Conservation (phyloP, 2,888 invertebrate genomes). For the Odontothrips loti region DNA sequence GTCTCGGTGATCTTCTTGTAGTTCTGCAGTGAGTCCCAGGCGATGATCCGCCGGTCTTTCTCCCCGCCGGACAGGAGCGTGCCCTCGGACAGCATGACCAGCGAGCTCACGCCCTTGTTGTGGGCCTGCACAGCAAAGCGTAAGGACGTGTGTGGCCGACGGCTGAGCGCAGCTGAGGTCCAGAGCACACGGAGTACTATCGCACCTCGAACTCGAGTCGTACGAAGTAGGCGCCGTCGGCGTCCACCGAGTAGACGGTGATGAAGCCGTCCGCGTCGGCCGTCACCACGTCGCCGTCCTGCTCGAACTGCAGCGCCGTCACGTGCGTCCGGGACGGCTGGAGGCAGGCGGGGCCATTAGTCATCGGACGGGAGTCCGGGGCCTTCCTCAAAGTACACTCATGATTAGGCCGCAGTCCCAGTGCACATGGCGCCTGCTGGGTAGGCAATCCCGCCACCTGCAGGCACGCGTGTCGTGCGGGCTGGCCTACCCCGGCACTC, state of each 20-base stretch:
- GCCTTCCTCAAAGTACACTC: too few relatives aligned
- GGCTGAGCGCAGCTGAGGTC: neutral
- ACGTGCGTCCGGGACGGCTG: conserved; percentile 79
- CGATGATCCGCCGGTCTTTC: conserved; percentile 82
- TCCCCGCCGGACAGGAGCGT: conserved; percentile 87
- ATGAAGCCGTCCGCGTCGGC: conserved; percentile 90
- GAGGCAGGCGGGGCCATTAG: conserved; percentile 38
- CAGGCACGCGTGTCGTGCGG: too few relatives aligned
- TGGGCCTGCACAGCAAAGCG: conserved; percentile 57
- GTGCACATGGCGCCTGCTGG: too few relatives aligned
- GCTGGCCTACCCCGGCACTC: too few relatives aligned
- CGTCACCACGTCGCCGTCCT: conserved; percentile 87
- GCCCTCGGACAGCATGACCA: conserved; percentile 85
- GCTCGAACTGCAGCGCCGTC: conserved; percentile 83
- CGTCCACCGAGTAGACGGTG: conserved; percentile 83
- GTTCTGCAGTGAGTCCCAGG: conserved; percentile 87
- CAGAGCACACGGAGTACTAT: neutral
- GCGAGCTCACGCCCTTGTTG: conserved; percentile 78
- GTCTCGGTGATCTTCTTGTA: conserved; percentile 86
- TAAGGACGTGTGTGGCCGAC: neutral
- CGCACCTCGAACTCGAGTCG: conserved; percentile 77
- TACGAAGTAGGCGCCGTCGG: conserved; percentile 83
- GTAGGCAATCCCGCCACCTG: too few relatives aligned
- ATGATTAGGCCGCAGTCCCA: too few relatives aligned
- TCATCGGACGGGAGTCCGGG: too few relatives aligned